Conservation (phyloP, 2,113 vertebrate species). For the Gorilla gorilla region DNA sequence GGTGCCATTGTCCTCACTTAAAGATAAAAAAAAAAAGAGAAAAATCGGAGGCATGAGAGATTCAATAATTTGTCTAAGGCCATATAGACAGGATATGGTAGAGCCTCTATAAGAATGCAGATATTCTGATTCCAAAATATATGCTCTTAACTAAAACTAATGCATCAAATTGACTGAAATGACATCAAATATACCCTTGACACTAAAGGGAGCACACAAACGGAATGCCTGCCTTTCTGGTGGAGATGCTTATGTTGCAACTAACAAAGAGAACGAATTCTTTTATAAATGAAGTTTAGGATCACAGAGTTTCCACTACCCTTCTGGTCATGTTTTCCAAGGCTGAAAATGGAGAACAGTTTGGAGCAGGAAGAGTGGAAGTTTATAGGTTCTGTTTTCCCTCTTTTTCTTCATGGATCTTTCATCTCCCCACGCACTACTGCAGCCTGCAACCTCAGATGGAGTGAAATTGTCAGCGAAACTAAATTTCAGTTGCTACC, state of each 20-base stretch:
- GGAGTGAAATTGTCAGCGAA: background rate
- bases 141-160: background rate
- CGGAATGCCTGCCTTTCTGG: background rate
- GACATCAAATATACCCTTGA: background rate
- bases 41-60: background rate
- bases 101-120: background rate
- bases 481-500: background rate
- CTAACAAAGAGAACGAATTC: constrained; percentile 17
- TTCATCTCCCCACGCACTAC: background rate
- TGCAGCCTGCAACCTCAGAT: background rate
- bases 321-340: background rate
- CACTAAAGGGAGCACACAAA: background rate
- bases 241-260: background rate
- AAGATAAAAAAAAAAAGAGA: background rate
- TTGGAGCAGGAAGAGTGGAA: background rate
- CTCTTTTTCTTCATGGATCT: background rate
- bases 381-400: background rate
- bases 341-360: background rate
- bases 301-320: constrained; percentile 12
- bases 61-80: background rate
- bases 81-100: background rate
- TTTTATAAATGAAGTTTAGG: background rate
- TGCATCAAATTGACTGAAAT: background rate
- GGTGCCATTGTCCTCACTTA: background rate
- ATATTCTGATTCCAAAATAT: background rate